Evolutionary conservation across 2,113 vertebrate species (phyloP).

Genomic region (Actenoides lindsayi): DNA sequence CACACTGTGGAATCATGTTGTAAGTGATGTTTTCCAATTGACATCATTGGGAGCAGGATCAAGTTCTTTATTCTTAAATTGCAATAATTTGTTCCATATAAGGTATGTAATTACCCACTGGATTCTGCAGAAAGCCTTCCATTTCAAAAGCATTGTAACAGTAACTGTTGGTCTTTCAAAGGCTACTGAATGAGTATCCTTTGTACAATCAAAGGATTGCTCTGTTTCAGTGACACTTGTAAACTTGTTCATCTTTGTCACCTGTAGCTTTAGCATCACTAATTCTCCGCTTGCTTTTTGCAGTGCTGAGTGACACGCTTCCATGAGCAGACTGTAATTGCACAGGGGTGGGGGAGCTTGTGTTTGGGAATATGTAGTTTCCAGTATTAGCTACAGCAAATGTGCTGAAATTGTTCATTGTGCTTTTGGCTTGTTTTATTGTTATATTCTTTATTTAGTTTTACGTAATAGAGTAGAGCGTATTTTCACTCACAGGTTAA

Average conservation of each 20-base stretch:
- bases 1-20: neutral
- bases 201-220: neutral
- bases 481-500: neutral
- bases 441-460: neutral
- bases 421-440: neutral
- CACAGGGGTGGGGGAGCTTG: neutral
- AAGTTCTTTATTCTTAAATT: constrained; percentile 43
- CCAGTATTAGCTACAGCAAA: neutral
- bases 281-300: neutral
- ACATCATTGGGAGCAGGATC: neutral
- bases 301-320: neutral
- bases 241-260: constrained; percentile 5
- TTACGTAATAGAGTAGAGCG: neutral
- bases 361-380: neutral
- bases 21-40: neutral
- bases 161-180: constrained; percentile 35
- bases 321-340: neutral
- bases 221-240: constrained; percentile 6
- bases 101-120: constrained; percentile 17
- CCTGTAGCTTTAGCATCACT: neutral
- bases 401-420: neutral
- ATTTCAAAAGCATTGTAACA: constrained; percentile 12
- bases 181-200: neutral
- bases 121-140: neutral
- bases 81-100: constrained; percentile 33